Conservation (phyloP, 2,113 vertebrate species). For the Panthera tigris region DNA sequence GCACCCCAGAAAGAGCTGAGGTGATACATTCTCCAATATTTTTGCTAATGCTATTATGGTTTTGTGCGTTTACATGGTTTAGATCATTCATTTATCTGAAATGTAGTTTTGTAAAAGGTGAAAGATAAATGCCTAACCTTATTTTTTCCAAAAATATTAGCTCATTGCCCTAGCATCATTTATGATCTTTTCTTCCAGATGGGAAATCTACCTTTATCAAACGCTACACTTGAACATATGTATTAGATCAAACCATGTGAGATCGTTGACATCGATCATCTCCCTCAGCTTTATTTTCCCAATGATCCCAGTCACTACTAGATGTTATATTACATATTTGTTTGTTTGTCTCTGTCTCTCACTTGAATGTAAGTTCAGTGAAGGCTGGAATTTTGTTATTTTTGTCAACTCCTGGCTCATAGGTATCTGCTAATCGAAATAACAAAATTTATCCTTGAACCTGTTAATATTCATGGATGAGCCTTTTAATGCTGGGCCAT, state of each 20-base stretch:
- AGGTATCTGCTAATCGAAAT: background rate
- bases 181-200: background rate
- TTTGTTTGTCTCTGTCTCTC: background rate
- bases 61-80: background rate
- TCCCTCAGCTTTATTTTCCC: background rate
- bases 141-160: background rate
- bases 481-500: background rate
- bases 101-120: background rate
- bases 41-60: background rate
- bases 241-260: background rate
- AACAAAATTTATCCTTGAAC: background rate
- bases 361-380: background rate
- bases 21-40: background rate
- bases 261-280: background rate
- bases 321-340: background rate
- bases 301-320: background rate
- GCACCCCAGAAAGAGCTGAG: background rate
- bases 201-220: constrained; percentile 16
- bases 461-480: background rate
- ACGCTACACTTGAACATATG: background rate
- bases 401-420: background rate
- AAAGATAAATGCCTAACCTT: background rate
- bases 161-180: background rate
- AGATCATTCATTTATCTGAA: background rate
- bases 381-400: background rate